Evolutionary conservation across 1,140 invertebrate genomes (phyloP).

Genomic region (Drosophila aff.): DNA sequence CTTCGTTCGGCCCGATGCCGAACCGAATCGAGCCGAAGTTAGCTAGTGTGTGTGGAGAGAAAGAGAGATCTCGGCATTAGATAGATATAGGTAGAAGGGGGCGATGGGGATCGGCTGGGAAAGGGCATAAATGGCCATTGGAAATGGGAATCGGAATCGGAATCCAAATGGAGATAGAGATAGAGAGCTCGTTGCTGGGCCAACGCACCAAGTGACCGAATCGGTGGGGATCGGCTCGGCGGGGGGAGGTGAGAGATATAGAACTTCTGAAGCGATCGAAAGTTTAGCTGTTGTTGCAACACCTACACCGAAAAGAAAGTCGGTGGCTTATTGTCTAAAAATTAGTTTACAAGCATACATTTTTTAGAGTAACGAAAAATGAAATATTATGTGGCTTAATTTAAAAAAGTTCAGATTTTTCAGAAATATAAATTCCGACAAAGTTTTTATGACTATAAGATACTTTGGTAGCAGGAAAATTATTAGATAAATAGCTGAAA

Average conservation of each 20-base stretch:
- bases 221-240: background rate
- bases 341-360: background rate
- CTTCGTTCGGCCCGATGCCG: slow-evolving; percentile 1
- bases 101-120: background rate
- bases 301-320: background rate
- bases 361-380: no score
- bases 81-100: slow-evolving; percentile 30
- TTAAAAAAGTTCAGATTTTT: no score
- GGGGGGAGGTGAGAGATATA: slow-evolving; percentile 10
- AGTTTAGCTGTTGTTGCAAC: slow-evolving; percentile 36
- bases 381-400: no score
- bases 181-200: slow-evolving; percentile 34
- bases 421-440: no score
- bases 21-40: slow-evolving; percentile 5
- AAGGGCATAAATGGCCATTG: background rate
- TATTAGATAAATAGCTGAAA: no score
- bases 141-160: background rate
- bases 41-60: background rate
- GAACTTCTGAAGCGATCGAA: slow-evolving; percentile 56
- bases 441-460: no score
- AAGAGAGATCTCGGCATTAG: slow-evolving; percentile 27
- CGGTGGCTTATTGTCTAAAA: background rate
- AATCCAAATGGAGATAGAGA: slow-evolving; percentile 11
- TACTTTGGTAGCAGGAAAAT: no score
- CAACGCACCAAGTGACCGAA: slow-evolving; percentile 56